Percentiles rank a stretch among this genome's conserved stretches.
phyloP scores from a whole-genome alignment of 1,140 invertebrate genomes.

The Paraescarpia echinospica region DNA sequence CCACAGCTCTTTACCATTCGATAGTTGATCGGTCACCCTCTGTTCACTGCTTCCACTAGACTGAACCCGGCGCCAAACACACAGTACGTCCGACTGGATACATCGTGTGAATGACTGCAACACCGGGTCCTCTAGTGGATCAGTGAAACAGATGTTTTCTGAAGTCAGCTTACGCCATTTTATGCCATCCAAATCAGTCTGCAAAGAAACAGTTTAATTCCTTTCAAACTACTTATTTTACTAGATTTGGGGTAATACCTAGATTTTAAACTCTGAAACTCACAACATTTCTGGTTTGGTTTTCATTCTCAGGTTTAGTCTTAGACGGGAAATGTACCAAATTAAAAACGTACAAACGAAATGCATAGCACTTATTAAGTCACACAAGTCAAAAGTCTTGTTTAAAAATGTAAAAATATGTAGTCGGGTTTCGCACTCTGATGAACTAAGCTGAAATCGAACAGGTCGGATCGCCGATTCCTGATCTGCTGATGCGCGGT shows the following conservation, averaged over 20 bases:
- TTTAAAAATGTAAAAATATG: constrained; percentile 20
- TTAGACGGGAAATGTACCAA: neutral
- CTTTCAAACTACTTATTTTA: neutral
- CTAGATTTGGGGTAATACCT: neutral
- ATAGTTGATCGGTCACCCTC: constrained; percentile 35
- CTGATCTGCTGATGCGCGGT: neutral
- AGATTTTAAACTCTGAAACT: too few species aligned
- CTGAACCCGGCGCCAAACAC: constrained; percentile 84
- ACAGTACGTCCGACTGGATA: constrained; percentile 89
- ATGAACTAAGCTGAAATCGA: neutral
- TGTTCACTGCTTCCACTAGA: constrained; percentile 53
- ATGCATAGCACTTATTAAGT: neutral
- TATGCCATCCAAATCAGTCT: constrained; percentile 98
- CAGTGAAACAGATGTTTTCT: constrained; percentile 66
- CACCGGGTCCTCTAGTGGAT: constrained; percentile 86
- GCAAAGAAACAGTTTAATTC: constrained; percentile 39
- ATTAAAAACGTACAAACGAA: neutral
- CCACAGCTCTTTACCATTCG: constrained; percentile 85
- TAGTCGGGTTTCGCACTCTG: constrained; percentile 21
- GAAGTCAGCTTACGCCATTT: constrained; percentile 95
- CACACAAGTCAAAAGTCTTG: neutral
- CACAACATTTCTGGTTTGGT: neutral
- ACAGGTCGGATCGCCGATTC: neutral
- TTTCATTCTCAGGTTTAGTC: neutral
- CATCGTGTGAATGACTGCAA: constrained; percentile 89